Evolutionary conservation across 30 jellyfish, hydroid and myxozoan species (phyloP).

Genomic region (Aurelia coerulea): DNA sequence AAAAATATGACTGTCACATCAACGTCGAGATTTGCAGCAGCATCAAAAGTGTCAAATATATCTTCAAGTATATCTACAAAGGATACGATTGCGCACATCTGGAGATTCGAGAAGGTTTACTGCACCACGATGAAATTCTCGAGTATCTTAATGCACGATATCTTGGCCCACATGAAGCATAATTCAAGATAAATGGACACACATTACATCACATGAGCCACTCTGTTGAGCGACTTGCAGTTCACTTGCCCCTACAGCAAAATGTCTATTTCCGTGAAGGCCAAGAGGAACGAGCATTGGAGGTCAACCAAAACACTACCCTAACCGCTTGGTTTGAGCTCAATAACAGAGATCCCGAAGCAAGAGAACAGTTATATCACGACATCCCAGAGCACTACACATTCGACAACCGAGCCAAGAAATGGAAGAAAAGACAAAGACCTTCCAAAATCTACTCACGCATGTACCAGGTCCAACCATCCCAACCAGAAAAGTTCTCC

Average conservation of each 20-base stretch:
- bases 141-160: constrained; percentile 34
- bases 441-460: not conserved
- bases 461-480: not conserved
- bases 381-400: constrained; percentile 65
- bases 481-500: not conserved
- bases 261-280: constrained; percentile 20
- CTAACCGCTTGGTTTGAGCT: constrained; percentile 61
- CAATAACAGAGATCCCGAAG: constrained; percentile 1
- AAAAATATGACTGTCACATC: constrained; percentile 65
- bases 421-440: not conserved
- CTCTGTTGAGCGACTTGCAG: constrained; percentile 53
- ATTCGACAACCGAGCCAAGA: constrained; percentile 2
- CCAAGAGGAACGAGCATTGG: constrained; percentile 23
- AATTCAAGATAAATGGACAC: not conserved
- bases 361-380: not conserved
- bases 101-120: not conserved
- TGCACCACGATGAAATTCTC: not conserved
- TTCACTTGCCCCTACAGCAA: constrained; percentile 70
- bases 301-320: constrained; percentile 16
- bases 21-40: constrained; percentile 67
- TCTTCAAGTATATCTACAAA: constrained; percentile 68
- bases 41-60: constrained; percentile 59
- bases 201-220: not conserved
- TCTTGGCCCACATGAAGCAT: constrained; percentile 44
- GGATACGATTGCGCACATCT: constrained; percentile 68